A percentile compares a stretch with the other conserved stretches of the same genome.
Evolutionary conservation across 1,140 invertebrate species (phyloP).

Genomic region (Ceratina calcarata): DNA sequence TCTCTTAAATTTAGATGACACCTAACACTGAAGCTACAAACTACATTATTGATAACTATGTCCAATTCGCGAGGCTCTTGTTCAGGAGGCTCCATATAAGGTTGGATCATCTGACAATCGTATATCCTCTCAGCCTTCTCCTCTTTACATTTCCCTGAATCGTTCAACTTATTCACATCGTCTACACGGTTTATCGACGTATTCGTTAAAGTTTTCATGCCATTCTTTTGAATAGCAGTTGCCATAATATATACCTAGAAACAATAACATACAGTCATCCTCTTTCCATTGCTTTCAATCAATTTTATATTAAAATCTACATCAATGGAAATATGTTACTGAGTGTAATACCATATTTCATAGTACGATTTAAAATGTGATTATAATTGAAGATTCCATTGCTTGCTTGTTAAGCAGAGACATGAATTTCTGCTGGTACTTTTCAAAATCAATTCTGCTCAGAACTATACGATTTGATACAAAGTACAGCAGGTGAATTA

Average conservation of each 20-base stretch:
- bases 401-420: too few relatives aligned
- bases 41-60: constrained; percentile 99
- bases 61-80: constrained; percentile 88
- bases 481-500: too few relatives aligned
- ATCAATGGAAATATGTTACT: neutral
- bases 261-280: constrained; percentile 19
- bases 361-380: constrained; percentile 2
- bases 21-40: constrained; percentile 97
- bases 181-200: constrained; percentile 80
- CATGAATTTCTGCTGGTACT: too few relatives aligned
- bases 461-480: neutral
- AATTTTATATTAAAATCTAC: neutral
- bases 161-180: constrained; percentile 79
- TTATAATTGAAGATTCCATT: too few relatives aligned
- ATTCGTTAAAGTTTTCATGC: constrained; percentile 85
- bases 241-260: constrained; percentile 82
- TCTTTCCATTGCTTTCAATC: neutral
- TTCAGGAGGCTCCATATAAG: constrained; percentile 64
- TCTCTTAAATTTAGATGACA: constrained; percentile 98
- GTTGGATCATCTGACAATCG: constrained; percentile 63
- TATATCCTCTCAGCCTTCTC: constrained; percentile 69
- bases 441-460: too few relatives aligned
- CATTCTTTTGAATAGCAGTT: constrained; percentile 87
- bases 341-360: neutral
- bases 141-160: constrained; percentile 63